Base-by-base conservation (phyloP, 2,797 vertebrate genomes). In the Hydrophis major region DNA sequence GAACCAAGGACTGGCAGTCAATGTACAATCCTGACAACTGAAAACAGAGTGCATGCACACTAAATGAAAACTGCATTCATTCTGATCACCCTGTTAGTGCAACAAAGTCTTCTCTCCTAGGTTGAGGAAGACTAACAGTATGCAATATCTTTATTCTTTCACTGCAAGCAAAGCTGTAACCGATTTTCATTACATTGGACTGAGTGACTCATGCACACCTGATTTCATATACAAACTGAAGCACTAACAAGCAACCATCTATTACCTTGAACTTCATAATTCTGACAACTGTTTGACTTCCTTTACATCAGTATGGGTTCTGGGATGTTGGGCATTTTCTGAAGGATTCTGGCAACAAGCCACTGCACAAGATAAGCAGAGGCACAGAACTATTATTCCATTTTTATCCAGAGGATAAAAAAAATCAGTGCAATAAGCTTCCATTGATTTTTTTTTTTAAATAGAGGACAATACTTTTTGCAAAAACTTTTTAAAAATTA, bases 1-100 rank as follows among this genome's bases (percentile, higher is more conserved):
- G 97, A 88, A 97, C 98, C 94, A 99, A 95, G 13, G 97, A 98
- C 16, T 98, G 97, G 78, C 98, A 98, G 94, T 99, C 98, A 95
- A 99, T 91, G 78, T 97, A 98, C 93, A 98, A 94, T 0, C 97
- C 97, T 66, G 98, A 97, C 74, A 98, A 97, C 99, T 99, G 96
- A 87, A 97, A 2, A 87, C 0, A 97, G 92, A 89, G 28, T 78
- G 74, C 74, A 59, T n/a, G 18, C 18, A 6, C 0, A 0, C 0
- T 42, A 78, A 13, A 28, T 61, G 91, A 91, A 92, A 57, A 13
- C 28, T 53, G 5, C 7, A 53, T 20, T 27, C 55, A 93, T 47
- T n/a, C 7, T 63, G 1, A 86, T 6, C 91, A 90, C 42, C 61
- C 18, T 61, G 74, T 60, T 53, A 37, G 4, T 5, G 53, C 59